These are phyloP conservation scores for Phylloscopus collybita DNA, from an alignment of 2,797 vertebrate species.

Conservation along the genomic window DNA sequence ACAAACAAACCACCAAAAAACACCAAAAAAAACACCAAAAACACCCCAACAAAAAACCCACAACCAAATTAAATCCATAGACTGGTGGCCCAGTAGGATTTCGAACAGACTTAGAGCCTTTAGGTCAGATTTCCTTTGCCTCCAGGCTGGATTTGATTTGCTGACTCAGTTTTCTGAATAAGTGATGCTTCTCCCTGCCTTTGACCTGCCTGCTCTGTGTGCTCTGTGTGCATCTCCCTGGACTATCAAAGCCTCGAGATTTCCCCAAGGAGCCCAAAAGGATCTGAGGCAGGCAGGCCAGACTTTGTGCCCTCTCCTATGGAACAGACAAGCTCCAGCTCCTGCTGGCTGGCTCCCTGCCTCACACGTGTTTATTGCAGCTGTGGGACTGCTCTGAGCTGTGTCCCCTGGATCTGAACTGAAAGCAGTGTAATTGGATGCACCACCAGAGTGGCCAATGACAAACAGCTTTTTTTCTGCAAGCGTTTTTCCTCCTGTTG, in stretches of 20 bases:
- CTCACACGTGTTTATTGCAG: neutral
- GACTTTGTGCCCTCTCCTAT: neutral
- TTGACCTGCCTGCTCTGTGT: neutral
- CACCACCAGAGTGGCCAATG: neutral
- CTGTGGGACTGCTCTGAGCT: neutral
- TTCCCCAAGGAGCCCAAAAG: neutral
- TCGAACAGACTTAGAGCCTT: neutral
- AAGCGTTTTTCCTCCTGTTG: neutral
- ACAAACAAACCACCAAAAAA: too few relatives aligned
- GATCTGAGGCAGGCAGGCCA: neutral
- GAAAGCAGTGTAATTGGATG: conserved; percentile 9
- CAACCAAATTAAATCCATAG: neutral
- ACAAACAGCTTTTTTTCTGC: conserved; percentile 44
- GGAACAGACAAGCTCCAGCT: fast-evolving
- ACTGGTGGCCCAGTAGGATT: neutral
- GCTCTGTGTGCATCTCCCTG: fast-evolving
- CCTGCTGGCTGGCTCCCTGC: neutral
- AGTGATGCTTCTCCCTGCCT: neutral
- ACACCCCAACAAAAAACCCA: too few relatives aligned
- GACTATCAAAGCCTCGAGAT: neutral
- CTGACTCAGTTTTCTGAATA: neutral
- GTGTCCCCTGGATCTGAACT: neutral
- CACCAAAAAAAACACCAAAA: too few relatives aligned
- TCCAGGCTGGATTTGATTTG: neutral
- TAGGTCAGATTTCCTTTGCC: neutral